Percentiles rank a stretch among this genome's conserved stretches.
phyloP scores from a whole-genome alignment of 2,888 invertebrate species.

The Vesta saturnalis region DNA sequence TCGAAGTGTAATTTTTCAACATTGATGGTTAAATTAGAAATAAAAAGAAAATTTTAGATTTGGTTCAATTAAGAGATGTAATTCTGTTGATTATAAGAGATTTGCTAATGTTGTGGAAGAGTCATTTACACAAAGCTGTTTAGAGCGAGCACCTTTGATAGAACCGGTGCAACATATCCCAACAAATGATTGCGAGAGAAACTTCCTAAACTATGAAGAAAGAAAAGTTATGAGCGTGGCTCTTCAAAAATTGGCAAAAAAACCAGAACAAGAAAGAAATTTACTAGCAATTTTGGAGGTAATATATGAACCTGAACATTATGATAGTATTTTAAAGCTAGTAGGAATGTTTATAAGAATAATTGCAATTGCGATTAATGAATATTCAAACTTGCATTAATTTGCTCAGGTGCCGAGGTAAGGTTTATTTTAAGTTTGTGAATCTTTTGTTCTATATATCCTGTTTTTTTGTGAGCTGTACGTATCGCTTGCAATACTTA shows the following conservation, averaged over 20 bases:
- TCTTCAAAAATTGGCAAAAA: conserved; percentile 73
- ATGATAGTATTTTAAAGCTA: too few species aligned
- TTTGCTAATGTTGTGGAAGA: conserved; percentile 77
- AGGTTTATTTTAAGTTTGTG: too few species aligned
- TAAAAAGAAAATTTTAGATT: conserved; percentile 63
- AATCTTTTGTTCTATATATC: too few species aligned
- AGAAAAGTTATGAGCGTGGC: conserved; percentile 71
- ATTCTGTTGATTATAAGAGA: conserved; percentile 72
- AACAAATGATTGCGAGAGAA: conserved; percentile 68
- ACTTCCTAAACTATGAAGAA: conserved; percentile 80
- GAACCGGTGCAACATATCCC: conserved; percentile 77
- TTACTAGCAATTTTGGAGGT: conserved; percentile 75
- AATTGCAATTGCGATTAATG: too few species aligned
- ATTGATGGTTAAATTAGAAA: neutral
- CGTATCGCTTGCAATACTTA: too few species aligned
- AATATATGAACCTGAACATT: too few species aligned
- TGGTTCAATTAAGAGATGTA: conserved; percentile 69
- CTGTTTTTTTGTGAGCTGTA: too few species aligned
- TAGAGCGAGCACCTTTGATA: conserved; percentile 75
- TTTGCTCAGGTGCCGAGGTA: too few species aligned
- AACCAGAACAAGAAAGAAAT: conserved; percentile 74
- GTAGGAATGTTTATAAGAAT: too few species aligned
- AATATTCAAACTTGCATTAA: too few species aligned
- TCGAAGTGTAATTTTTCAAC: conserved; percentile 71
- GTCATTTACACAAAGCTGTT: conserved; percentile 71